Percentiles rank a stretch among this genome's conserved stretches.
Evolutionary conservation across 2,888 invertebrate genomes (phyloP).

Genomic region (Drosophila suboccidentalis): DNA sequence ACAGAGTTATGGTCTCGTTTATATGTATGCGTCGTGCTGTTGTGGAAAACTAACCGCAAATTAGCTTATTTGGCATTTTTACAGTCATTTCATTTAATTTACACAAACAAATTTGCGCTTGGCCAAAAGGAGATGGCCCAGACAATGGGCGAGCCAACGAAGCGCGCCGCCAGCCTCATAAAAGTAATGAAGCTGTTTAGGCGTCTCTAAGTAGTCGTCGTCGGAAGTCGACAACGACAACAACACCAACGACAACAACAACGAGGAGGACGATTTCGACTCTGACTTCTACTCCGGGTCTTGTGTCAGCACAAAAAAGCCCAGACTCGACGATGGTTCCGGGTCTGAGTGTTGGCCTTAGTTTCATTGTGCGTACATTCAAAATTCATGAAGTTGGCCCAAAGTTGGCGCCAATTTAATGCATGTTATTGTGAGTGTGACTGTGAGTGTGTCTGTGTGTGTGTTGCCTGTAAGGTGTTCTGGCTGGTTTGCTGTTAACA

Average conservation of each 20-base stretch:
- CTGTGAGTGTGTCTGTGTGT: conserved; percentile 15
- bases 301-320: conserved; percentile 68
- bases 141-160: conserved; percentile 78
- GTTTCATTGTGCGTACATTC: conserved; percentile 72
- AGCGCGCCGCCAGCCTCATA: conserved; percentile 77
- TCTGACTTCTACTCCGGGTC: conserved; percentile 21
- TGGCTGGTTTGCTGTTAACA: conserved; percentile 44
- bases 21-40: conserved; percentile 20
- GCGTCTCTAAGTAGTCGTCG: conserved; percentile 81
- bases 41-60: conserved; percentile 75
- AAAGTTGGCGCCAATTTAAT: conserved; percentile 75
- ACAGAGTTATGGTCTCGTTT: conserved; percentile 46
- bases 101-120: conserved; percentile 82
- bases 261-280: conserved; percentile 1
- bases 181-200: conserved; percentile 83
- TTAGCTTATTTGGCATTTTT: conserved; percentile 82
- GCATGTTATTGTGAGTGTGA: conserved; percentile 30
- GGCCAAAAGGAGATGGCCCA: conserved; percentile 55
- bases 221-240: conserved; percentile 58
- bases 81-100: conserved; percentile 82
- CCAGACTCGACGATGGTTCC: conserved; percentile 13
- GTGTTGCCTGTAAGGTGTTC: conserved; percentile 27
- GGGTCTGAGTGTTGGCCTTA: conserved; percentile 41
- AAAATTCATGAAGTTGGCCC: conserved; percentile 79
- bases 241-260: conserved; percentile 8